phyloP scores from a whole-genome alignment of 2,113 vertebrate genomes.

The Ammodytes marinus region DNA sequence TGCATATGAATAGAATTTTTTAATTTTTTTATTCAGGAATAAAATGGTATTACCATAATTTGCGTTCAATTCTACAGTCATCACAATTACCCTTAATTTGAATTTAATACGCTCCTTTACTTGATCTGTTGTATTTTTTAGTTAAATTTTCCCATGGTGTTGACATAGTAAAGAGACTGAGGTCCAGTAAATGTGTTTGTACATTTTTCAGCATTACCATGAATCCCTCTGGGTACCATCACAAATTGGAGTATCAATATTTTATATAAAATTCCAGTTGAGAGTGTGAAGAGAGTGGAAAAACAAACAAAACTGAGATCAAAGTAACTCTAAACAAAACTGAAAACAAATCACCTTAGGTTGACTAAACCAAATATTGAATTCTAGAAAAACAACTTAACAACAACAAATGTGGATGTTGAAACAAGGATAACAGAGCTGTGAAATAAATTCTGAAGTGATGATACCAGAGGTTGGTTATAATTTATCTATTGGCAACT shows the following conservation, averaged over 20 bases:
- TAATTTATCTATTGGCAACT: slow-evolving; percentile 3
- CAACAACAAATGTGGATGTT: neutral
- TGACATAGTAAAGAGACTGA: neutral
- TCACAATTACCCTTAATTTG: neutral
- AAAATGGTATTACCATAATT: neutral
- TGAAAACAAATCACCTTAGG: neutral
- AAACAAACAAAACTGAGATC: neutral
- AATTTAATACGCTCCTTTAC: neutral
- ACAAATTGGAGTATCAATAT: neutral
- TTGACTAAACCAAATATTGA: neutral
- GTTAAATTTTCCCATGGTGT: neutral
- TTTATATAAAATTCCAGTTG: neutral
- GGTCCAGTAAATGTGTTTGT: neutral
- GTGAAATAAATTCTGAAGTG: neutral
- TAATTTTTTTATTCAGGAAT: neutral
- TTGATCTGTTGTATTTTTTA: neutral
- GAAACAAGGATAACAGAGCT: neutral
- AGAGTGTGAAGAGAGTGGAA: neutral
- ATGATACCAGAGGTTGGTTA: neutral
- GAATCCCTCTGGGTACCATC: neutral
- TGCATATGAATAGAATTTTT: neutral
- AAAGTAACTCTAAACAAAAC: neutral
- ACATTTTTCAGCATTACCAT: neutral
- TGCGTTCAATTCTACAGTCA: neutral
- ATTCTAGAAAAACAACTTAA: neutral